These are phyloP conservation scores for Pollachius pollachius DNA, from an alignment of 2,113 vertebrate genomes.

Conservation along the genomic window DNA sequence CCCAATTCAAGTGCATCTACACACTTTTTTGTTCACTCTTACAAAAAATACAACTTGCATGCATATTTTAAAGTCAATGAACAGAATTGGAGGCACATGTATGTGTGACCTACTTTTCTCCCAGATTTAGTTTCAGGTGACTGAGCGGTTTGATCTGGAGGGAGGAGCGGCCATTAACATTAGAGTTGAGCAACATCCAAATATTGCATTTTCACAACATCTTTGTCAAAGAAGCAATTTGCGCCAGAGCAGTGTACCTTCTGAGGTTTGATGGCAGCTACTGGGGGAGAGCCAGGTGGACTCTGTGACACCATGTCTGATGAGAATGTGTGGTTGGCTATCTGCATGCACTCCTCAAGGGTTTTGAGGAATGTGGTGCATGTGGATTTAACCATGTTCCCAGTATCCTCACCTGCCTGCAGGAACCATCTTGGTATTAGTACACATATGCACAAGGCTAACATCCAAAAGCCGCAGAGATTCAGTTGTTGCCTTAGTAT, in stretches of 20 bases:
- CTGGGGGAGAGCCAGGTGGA: slow-evolving; percentile 84
- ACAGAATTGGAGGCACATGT: background rate
- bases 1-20: too few relatives aligned
- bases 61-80: background rate
- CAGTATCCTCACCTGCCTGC: slow-evolving; percentile 81
- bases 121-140: slow-evolving; percentile 74
- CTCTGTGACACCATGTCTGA: slow-evolving; percentile 79
- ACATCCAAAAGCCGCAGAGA: too few relatives aligned
- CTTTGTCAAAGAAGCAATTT: background rate
- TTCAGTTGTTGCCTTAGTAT: too few relatives aligned
- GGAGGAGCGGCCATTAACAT: slow-evolving; percentile 19
- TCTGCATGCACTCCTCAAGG: slow-evolving; percentile 97
- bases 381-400: slow-evolving; percentile 88
- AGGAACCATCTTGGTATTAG: slow-evolving; percentile 1
- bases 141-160: slow-evolving; percentile 82
- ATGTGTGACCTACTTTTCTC: slow-evolving; percentile 80
- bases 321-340: slow-evolving; percentile 87
- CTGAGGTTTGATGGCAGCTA: slow-evolving; percentile 81
- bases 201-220: background rate
- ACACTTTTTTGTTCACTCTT: background rate
- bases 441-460: too few relatives aligned
- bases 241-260: slow-evolving; percentile 73
- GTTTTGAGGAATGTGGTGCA: slow-evolving; percentile 95
- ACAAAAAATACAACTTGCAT: too few relatives aligned
- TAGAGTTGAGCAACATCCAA: background rate